Evolutionary conservation across 1,140 invertebrate species (phyloP), one percentile per base, ranked within the genome.

Genomic region (Drosophila gunungcola): DNA sequence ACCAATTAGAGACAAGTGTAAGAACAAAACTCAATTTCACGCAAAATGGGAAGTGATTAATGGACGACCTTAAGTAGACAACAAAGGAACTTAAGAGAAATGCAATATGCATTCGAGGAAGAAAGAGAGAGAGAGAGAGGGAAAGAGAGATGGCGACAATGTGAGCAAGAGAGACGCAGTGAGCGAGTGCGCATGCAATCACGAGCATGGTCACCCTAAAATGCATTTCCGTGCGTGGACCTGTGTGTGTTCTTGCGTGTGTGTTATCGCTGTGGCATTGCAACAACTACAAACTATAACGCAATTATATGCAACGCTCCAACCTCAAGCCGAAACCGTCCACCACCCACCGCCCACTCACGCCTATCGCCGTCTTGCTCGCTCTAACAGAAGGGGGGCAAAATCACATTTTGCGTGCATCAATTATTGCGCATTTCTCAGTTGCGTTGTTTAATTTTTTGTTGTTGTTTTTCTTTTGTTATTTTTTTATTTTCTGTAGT

Each of bases 381-480:
- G 51, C 68, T 55, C 68, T 67, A 55, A 16, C 25, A 34, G 39
- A 21, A 21, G 34, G 6, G 25, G 49, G 63, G 63, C 12, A 32
- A 78, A 74, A 84, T 89, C 88, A 65, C 80, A 89, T 90, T 89
- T 89, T 89, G 85, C 84, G 84, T 89, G 84, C 84, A 80, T 89
- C 84, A 89, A 89, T 88, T 89, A 89, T 88, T 88, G 84, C 84
- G 73, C 84, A 88, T 88, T 88, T 88, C 67, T 72, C 70, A 80
- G 84, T 88, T 89, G 79, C 84, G 79, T 80, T 83, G 67, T 83
- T 88, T 65, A 57, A 78, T 67, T 86, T 78, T 70, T 63, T 60
- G 25, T 56, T 3, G 62, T 53, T 54, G 56, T 36, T 48, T 34
- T 48, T 25, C 53, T 38, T 38, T 32, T 7, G 12, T 13, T 54